Conservation (phyloP, 2,888 invertebrate species). For the Torymus tubicola region DNA sequence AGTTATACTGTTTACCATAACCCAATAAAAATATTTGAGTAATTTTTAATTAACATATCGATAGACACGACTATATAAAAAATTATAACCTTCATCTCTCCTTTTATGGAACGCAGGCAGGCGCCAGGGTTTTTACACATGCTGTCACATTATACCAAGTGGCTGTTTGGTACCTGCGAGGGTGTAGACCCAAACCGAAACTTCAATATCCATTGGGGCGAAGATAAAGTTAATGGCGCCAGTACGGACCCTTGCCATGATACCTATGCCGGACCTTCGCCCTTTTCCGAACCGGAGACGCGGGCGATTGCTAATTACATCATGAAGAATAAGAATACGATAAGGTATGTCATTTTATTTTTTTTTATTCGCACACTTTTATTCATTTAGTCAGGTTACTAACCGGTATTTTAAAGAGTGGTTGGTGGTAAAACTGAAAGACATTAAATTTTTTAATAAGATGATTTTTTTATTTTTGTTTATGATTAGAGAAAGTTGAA, state of each 20-base stretch:
- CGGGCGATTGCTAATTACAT: constrained; percentile 82
- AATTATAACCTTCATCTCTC: not conserved
- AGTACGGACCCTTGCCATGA: constrained; percentile 85
- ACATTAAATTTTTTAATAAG: too few species aligned
- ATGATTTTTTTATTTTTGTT: too few species aligned
- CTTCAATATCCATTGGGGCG: constrained; percentile 86
- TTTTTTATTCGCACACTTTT: too few species aligned
- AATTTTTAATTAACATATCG: too few species aligned
- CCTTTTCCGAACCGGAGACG: constrained; percentile 89
- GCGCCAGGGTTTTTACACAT: constrained; percentile 66
- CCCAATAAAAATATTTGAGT: too few species aligned
- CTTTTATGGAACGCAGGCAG: constrained; percentile 35
- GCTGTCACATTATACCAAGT: constrained; percentile 75
- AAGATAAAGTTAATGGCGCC: constrained; percentile 79
- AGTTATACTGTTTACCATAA: too few species aligned
- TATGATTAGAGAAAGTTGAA: too few species aligned
- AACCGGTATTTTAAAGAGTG: too few species aligned
- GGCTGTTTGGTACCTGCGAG: constrained; percentile 81
- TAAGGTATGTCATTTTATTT: constrained; percentile 66
- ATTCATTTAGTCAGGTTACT: too few species aligned
- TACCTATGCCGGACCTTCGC: constrained; percentile 83
- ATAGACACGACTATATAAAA: too few species aligned
- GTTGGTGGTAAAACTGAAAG: too few species aligned
- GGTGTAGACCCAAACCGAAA: constrained; percentile 89
- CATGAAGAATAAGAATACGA: constrained; percentile 77